A percentile compares a stretch with the other conserved stretches of the same genome.
phyloP scores from a whole-genome alignment of 2,888 invertebrate species.

The Andrena minutula region DNA sequence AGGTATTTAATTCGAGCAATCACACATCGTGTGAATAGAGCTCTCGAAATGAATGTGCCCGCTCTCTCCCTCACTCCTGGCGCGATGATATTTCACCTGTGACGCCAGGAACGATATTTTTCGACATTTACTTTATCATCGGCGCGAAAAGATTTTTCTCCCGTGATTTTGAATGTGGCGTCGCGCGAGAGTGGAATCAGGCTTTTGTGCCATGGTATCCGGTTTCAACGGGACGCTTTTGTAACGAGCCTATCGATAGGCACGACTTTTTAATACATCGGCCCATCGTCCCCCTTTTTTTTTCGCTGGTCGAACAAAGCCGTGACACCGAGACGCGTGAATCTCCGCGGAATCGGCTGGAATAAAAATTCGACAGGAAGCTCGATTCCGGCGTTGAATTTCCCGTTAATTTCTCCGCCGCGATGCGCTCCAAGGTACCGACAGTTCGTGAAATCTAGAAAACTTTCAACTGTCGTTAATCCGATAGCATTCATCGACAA shows the following conservation, averaged over 20 bases:
- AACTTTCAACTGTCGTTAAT: not conserved
- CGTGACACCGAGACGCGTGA: conserved; percentile 38
- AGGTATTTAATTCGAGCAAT: conserved; percentile 40
- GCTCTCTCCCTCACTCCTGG: not conserved
- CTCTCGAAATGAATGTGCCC: conserved; percentile 12
- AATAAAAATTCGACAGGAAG: conserved; percentile 52
- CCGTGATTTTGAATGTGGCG: conserved; percentile 61
- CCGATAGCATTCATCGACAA: conserved; percentile 12
- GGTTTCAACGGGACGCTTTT: conserved; percentile 63
- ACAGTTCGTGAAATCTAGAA: not conserved
- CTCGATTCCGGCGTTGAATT: conserved; percentile 26
- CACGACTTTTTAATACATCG: conserved; percentile 68
- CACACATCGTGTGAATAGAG: conserved; percentile 2
- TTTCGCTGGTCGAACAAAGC: conserved; percentile 48
- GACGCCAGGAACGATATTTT: conserved; percentile 50
- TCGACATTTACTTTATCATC: conserved; percentile 61
- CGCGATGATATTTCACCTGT: conserved; percentile 51
- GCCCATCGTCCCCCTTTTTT: conserved; percentile 48
- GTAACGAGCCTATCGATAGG: conserved; percentile 71
- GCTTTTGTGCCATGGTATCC: conserved; percentile 64
- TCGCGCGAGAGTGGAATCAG: conserved; percentile 49
- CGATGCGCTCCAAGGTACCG: conserved; percentile 7
- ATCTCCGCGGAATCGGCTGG: conserved; percentile 51
- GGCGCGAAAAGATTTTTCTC: conserved; percentile 61
- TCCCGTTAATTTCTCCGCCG: conserved; percentile 31